These are phyloP conservation scores for Protomyctophum bolini DNA, from an alignment of 2,113 vertebrate species.

Conservation along the genomic window DNA sequence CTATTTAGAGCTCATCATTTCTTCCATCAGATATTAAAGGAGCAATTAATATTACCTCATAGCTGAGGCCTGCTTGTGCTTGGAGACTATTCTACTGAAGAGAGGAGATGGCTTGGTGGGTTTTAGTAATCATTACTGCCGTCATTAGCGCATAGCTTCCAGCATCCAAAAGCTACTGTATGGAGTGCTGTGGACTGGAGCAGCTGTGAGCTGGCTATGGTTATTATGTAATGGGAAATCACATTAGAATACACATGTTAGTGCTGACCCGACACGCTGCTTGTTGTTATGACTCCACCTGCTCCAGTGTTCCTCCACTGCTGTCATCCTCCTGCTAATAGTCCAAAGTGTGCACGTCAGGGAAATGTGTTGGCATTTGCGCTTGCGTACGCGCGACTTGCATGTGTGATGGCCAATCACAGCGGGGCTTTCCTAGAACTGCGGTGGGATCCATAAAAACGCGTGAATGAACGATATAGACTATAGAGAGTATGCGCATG, in stretches of 20 bases:
- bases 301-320: constrained; percentile 24
- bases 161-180: constrained; percentile 19
- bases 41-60: background rate
- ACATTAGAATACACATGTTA: constrained; percentile 59
- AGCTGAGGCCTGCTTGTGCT: background rate
- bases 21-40: background rate
- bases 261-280: constrained; percentile 25
- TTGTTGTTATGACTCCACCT: constrained; percentile 58
- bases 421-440: too few species aligned
- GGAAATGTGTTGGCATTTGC: background rate
- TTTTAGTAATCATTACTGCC: constrained; percentile 3
- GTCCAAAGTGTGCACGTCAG: constrained; percentile 6
- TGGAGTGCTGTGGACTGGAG: constrained; percentile 32
- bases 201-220: constrained; percentile 49
- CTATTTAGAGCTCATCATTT: background rate
- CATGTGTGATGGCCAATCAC: too few species aligned
- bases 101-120: constrained; percentile 18
- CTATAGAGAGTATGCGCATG: too few species aligned
- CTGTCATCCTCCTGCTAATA: constrained; percentile 3
- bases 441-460: too few species aligned
- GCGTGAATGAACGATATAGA: too few species aligned
- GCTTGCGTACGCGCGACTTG: background rate
- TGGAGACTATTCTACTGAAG: constrained; percentile 7
- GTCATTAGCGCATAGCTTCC: background rate
- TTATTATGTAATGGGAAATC: constrained; percentile 74